phyloP scores from a whole-genome alignment of 2,888 invertebrate species.

The Sycophila texana region DNA sequence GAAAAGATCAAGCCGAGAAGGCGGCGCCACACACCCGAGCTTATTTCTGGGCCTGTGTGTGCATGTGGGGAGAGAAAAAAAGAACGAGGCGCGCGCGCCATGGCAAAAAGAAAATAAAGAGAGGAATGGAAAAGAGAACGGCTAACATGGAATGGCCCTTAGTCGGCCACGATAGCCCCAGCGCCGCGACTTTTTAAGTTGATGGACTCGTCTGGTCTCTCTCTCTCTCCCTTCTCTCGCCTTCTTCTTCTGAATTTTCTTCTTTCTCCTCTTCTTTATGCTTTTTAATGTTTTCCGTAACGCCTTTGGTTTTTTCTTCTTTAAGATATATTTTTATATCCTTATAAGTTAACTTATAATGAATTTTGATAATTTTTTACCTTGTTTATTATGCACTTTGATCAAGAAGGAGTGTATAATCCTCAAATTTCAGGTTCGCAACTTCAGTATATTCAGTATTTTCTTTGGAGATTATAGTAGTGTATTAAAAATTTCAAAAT shows the following conservation, averaged over 20 bases:
- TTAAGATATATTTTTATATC: neutral
- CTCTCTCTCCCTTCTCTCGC: slow-evolving; percentile 52
- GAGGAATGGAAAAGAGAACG: slow-evolving; percentile 71
- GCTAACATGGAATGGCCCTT: slow-evolving; percentile 76
- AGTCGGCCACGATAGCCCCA: slow-evolving; percentile 69
- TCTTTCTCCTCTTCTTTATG: slow-evolving; percentile 14
- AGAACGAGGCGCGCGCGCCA: slow-evolving; percentile 10
- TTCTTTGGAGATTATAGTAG: too few relatives aligned
- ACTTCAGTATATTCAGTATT: too few relatives aligned
- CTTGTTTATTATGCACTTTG: too few relatives aligned
- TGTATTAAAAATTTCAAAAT: too few relatives aligned
- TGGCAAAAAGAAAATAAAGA: slow-evolving; percentile 59
- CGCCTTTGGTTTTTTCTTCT: neutral
- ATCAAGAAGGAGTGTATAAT: too few relatives aligned
- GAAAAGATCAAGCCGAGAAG: slow-evolving; percentile 59
- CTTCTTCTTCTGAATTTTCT: slow-evolving; percentile 30
- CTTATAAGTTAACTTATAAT: neutral
- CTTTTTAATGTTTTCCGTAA: neutral
- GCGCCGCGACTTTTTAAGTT: slow-evolving; percentile 68
- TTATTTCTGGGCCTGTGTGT: slow-evolving; percentile 56
- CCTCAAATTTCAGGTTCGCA: too few relatives aligned
- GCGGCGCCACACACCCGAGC: slow-evolving; percentile 68
- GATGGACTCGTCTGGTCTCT: slow-evolving; percentile 71
- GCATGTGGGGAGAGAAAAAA: slow-evolving; percentile 57
- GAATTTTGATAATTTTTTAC: too few relatives aligned